A percentile compares a stretch with the other conserved stretches of the same genome.
Evolutionary conservation across 2,113 vertebrate species (phyloP).

Genomic region (Cavia aperea): DNA sequence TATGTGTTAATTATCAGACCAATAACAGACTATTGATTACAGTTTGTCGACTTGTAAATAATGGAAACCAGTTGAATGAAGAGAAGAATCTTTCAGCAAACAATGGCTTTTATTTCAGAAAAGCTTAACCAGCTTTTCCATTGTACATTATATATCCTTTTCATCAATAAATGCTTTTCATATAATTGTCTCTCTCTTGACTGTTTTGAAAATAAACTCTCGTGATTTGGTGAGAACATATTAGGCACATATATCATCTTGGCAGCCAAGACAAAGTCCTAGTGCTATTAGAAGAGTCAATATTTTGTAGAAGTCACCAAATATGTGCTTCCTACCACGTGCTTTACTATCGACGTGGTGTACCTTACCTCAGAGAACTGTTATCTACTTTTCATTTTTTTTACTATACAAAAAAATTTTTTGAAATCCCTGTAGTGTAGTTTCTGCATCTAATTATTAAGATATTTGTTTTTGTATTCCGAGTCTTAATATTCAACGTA

Average conservation of each 20-base stretch:
- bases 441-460: constrained; percentile 22
- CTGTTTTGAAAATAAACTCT: constrained; percentile 50
- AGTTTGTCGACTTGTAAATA: constrained; percentile 73
- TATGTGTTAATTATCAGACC: constrained; percentile 76
- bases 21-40: constrained; percentile 79
- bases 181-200: constrained; percentile 51
- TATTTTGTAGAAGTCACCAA: background rate
- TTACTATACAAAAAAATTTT: background rate
- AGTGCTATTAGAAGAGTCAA: constrained; percentile 44
- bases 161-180: constrained; percentile 54
- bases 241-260: constrained; percentile 47
- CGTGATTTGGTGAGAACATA: background rate
- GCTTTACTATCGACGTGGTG: background rate
- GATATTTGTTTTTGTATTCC: background rate
- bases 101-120: constrained; percentile 63
- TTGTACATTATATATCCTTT: constrained; percentile 19
- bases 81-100: constrained; percentile 54
- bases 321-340: background rate
- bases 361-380: background rate
- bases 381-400: background rate
- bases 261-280: constrained; percentile 36
- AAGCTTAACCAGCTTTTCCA: constrained; percentile 63
- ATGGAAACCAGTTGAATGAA: constrained; percentile 66
- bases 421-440: background rate
- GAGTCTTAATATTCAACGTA: background rate